phyloP scores from a whole-genome alignment of 2,888 invertebrate genomes.

The Drosophila mettleri region DNA sequence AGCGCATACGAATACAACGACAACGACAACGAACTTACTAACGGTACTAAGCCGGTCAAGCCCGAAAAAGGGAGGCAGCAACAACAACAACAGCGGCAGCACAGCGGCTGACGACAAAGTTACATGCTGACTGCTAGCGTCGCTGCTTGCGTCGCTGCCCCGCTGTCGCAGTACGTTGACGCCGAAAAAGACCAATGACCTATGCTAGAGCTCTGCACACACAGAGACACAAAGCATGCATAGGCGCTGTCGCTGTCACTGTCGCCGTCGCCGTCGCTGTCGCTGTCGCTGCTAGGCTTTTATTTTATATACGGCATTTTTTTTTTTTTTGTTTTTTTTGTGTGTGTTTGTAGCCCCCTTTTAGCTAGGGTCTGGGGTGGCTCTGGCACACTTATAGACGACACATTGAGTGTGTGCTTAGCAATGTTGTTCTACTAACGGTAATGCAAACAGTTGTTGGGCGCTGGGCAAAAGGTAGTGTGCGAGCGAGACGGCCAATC shows the following conservation, averaged over 20 bases:
- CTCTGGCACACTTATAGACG: slow-evolving; percentile 75
- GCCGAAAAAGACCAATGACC: slow-evolving; percentile 85
- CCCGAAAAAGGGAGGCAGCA: slow-evolving; percentile 63
- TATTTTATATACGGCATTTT: slow-evolving; percentile 39
- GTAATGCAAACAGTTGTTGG: slow-evolving; percentile 76
- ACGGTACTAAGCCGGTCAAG: slow-evolving; percentile 81
- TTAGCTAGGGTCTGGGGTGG: slow-evolving; percentile 54
- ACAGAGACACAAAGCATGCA: slow-evolving; percentile 30
- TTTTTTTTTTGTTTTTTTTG: slow-evolving; percentile 15
- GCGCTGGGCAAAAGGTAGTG: slow-evolving; percentile 29
- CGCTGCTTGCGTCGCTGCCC: slow-evolving; percentile 49
- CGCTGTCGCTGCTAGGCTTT: slow-evolving; percentile 57
- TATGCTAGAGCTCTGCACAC: slow-evolving; percentile 77
- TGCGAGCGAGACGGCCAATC: slow-evolving; percentile 12
- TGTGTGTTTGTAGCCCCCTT: slow-evolving; percentile 13
- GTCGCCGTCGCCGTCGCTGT: slow-evolving; percentile 41
- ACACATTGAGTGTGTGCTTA: slow-evolving; percentile 72
- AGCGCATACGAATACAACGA: slow-evolving; percentile 45
- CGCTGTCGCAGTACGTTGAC: slow-evolving; percentile 83
- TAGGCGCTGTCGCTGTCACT: slow-evolving; percentile 54
- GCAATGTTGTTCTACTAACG: slow-evolving; percentile 80
- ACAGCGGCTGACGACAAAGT: slow-evolving; percentile 76
- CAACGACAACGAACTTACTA: slow-evolving; percentile 77
- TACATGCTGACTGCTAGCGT: slow-evolving; percentile 67
- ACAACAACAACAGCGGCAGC: slow-evolving; percentile 35